Percentiles rank a stretch among this genome's conserved stretches.
phyloP scores from a whole-genome alignment of 1,140 invertebrate species.

The Acromyrmex echinatior region DNA sequence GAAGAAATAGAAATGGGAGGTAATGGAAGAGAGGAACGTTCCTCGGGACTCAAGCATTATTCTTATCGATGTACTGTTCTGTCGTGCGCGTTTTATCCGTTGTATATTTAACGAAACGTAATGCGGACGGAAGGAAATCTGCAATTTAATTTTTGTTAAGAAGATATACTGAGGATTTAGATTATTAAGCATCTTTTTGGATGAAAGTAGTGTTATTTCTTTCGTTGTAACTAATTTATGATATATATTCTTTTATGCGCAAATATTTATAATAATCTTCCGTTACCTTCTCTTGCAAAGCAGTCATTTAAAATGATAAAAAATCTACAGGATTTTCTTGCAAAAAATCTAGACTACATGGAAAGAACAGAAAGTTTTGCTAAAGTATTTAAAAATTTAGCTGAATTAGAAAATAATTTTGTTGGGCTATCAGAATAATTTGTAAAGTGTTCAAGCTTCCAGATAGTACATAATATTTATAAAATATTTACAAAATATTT shows the following conservation, averaged over 20 bases:
- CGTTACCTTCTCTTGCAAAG: background rate
- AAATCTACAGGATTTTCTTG: background rate
- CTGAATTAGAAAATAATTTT: too few relatives aligned
- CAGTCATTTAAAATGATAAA: background rate
- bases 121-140: constrained; percentile 7
- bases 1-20: constrained; percentile 48
- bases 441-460: too few relatives aligned
- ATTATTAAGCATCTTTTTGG: background rate
- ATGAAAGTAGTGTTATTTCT: background rate
- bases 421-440: too few relatives aligned
- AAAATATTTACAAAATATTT: too few relatives aligned
- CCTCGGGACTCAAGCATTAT: constrained; percentile 34
- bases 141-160: constrained; percentile 4
- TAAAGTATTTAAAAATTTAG: too few relatives aligned
- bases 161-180: background rate
- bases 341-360: background rate
- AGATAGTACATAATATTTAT: too few relatives aligned
- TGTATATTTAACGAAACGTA: constrained; percentile 21
- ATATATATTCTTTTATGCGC: background rate
- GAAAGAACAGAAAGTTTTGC: too few relatives aligned
- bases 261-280: background rate
- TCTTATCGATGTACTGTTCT: constrained; percentile 34
- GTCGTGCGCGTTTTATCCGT: constrained; percentile 16
- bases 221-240: background rate
- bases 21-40: constrained; percentile 53